Evolutionary conservation across 2,888 invertebrate species (phyloP).

Genomic region (Cetonia aurata): DNA sequence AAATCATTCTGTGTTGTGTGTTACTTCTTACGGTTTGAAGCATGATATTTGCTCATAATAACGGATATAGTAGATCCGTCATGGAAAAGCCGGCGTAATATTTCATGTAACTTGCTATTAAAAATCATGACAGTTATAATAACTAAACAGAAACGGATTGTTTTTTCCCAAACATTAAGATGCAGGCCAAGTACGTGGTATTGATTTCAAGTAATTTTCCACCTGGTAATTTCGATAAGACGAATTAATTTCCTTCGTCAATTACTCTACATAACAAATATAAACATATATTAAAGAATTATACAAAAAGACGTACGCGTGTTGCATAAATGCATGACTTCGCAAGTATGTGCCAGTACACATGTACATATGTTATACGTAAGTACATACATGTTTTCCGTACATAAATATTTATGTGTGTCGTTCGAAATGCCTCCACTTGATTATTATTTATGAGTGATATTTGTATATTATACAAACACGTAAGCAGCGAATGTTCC

Average conservation of each 20-base stretch:
- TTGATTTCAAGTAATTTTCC: constrained; percentile 14
- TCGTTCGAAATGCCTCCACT: neutral
- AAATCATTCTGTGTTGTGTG: too few relatives aligned
- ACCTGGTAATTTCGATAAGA: constrained; percentile 7
- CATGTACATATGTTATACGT: neutral
- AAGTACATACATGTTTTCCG: neutral
- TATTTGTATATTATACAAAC: constrained; percentile 6
- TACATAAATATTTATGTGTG: neutral
- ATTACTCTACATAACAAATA: constrained; percentile 12
- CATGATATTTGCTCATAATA: too few relatives aligned
- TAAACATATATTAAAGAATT: constrained; percentile 17
- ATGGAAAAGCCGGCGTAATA: too few relatives aligned
- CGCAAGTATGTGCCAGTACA: neutral
- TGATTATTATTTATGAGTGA: constrained; percentile 19
- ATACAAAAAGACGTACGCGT: neutral
- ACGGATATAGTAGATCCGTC: too few relatives aligned
- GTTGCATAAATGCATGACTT: constrained; percentile 16
- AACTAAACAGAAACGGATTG: too few relatives aligned
- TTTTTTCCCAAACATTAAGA: neutral
- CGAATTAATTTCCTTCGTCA: constrained; percentile 25
- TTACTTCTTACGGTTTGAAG: too few relatives aligned
- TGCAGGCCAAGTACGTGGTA: constrained; percentile 1
- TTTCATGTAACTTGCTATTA: too few relatives aligned
- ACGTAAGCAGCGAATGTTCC: constrained; percentile 7
- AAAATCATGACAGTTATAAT: too few relatives aligned